Percentiles rank a stretch among this genome's conserved stretches.
Evolutionary conservation across 2,797 vertebrate species (phyloP).

Genomic region (Danio aesculapii): DNA sequence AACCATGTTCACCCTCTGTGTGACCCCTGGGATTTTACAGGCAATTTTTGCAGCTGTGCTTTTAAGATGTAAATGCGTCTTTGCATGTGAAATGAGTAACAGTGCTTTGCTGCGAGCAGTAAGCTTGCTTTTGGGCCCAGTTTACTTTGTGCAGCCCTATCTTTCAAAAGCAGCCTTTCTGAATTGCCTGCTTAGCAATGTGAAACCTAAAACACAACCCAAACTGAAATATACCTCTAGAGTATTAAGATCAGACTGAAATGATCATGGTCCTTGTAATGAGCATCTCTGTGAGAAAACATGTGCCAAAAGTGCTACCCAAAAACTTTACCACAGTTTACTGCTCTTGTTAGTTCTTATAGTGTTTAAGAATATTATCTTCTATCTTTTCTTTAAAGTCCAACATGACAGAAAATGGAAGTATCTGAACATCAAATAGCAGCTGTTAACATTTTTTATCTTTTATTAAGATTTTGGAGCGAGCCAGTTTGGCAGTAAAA

Average conservation of each 20-base stretch:
- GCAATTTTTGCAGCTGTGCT: not conserved
- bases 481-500: not conserved
- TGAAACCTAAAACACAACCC: not conserved
- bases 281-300: not conserved
- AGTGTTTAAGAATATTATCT: not conserved
- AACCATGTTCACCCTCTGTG: not conserved
- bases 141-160: not conserved
- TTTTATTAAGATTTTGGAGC: not conserved
- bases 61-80: conserved; percentile 20
- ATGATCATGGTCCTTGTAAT: not conserved
- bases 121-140: not conserved
- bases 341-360: not conserved
- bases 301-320: not conserved
- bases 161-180: conserved; percentile 22
- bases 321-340: not conserved
- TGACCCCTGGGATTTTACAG: conserved; percentile 1
- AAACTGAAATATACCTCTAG: not conserved
- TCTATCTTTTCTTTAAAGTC: not conserved
- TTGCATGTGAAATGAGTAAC: conserved; percentile 1
- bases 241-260: not conserved
- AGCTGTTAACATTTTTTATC: not conserved
- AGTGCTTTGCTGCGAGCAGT: conserved; percentile 20
- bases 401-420: not conserved
- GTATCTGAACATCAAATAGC: not conserved
- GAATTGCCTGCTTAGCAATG: not conserved